Evolutionary conservation across 2,888 invertebrate genomes (phyloP).

Genomic region (Oxystoma pomonae): DNA sequence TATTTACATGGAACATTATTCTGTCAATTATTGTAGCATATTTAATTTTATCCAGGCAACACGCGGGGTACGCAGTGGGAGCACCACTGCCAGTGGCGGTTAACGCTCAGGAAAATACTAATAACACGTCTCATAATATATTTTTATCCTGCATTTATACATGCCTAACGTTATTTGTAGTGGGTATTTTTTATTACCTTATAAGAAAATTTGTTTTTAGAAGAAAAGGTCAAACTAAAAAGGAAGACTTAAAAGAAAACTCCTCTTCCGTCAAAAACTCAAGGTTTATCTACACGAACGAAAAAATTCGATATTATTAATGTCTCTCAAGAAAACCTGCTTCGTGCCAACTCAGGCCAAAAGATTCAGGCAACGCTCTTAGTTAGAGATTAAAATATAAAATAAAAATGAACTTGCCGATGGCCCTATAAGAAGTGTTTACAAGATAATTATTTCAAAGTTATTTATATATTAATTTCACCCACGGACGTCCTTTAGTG

Average conservation of each 20-base stretch:
- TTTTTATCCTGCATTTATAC: neutral
- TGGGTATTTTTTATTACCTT: neutral
- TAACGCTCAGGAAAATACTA: neutral
- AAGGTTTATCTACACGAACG: no score
- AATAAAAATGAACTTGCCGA: neutral
- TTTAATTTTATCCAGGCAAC: neutral
- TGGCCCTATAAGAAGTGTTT: no score
- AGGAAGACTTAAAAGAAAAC: no score
- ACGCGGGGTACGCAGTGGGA: neutral
- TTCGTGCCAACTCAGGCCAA: neutral
- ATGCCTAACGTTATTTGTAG: neutral
- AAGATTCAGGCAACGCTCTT: neutral
- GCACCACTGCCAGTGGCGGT: neutral
- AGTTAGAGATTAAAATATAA: neutral
- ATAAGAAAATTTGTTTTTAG: no score
- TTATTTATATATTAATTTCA: no score
- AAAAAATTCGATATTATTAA: neutral
- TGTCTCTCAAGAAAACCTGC: neutral
- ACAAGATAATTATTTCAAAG: no score
- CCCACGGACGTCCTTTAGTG: no score
- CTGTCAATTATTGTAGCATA: neutral
- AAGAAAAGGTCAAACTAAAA: no score
- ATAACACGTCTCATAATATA: neutral
- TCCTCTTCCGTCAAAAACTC: no score
- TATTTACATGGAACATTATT: neutral